Evolutionary conservation across 1,140 invertebrate species (phyloP).

Genomic region (Conus betulinus): DNA sequence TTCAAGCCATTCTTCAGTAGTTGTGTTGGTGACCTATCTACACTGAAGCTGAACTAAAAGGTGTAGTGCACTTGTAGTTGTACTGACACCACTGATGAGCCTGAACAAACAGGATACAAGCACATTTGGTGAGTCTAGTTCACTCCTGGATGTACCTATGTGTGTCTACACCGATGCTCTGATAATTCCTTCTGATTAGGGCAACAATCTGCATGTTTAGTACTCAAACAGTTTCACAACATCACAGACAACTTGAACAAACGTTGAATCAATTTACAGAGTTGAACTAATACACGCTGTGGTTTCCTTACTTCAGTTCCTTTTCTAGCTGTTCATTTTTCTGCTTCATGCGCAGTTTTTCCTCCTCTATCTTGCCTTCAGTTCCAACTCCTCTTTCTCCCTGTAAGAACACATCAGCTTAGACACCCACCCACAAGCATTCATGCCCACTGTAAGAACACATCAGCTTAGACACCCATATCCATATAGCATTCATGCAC

Average conservation of each 20-base stretch:
- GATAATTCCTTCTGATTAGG: too few species aligned
- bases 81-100: too few species aligned
- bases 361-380: constrained; percentile 60
- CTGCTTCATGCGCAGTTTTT: constrained; percentile 56
- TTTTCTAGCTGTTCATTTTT: constrained; percentile 54
- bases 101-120: too few species aligned
- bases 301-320: constrained; percentile 39
- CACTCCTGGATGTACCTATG: too few species aligned
- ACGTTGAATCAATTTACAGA: too few species aligned
- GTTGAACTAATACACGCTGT: neutral
- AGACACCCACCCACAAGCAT: neutral
- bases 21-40: neutral
- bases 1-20: neutral
- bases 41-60: too few species aligned
- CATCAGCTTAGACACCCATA: neutral
- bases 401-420: constrained; percentile 43
- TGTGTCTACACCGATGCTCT: too few species aligned
- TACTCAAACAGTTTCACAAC: too few species aligned
- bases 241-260: too few species aligned
- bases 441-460: constrained; percentile 47
- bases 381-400: constrained; percentile 63
- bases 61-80: too few species aligned
- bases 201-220: too few species aligned
- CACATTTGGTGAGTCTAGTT: too few species aligned
- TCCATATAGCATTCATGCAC: neutral